Percentiles rank a stretch among this genome's conserved stretches.
These are phyloP conservation scores for Catamblyrhynchus diadema DNA, from an alignment of 2,797 vertebrate species.

Conservation along the genomic window DNA sequence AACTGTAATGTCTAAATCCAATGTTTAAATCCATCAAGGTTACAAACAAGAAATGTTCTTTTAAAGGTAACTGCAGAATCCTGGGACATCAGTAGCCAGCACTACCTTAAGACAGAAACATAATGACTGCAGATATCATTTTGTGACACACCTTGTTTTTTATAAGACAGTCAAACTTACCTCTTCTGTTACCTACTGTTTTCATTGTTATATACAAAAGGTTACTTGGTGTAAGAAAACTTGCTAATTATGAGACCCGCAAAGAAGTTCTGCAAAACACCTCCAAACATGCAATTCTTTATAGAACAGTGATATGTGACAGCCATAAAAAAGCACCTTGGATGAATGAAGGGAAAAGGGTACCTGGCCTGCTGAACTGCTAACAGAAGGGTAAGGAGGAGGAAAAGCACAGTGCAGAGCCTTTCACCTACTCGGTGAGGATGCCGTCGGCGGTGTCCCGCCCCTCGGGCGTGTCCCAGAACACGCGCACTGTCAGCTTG, in stretches of 20 bases:
- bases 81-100: not conserved
- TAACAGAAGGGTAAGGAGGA: not conserved
- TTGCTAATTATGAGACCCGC: not conserved
- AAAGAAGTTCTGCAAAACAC: not conserved
- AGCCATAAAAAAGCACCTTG: not conserved
- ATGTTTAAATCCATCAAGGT: not conserved
- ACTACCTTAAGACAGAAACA: not conserved
- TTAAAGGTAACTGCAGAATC: not conserved
- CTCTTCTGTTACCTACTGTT: not conserved
- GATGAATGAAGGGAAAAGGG: not conserved
- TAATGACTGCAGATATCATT: not conserved
- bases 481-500: slow-evolving; percentile 88
- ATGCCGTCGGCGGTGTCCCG: slow-evolving; percentile 94
- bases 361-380: not conserved
- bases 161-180: not conserved
- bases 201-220: not conserved
- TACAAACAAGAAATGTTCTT: not conserved
- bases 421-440: slow-evolving; percentile 90
- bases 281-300: not conserved
- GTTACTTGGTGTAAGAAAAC: not conserved
- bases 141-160: not conserved
- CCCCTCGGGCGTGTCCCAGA: slow-evolving; percentile 95
- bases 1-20: not conserved
- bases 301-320: not conserved
- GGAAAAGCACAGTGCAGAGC: not conserved